These are phyloP conservation scores for Anhinga anhinga DNA, from an alignment of 2,113 vertebrate genomes.

Conservation along the genomic window DNA sequence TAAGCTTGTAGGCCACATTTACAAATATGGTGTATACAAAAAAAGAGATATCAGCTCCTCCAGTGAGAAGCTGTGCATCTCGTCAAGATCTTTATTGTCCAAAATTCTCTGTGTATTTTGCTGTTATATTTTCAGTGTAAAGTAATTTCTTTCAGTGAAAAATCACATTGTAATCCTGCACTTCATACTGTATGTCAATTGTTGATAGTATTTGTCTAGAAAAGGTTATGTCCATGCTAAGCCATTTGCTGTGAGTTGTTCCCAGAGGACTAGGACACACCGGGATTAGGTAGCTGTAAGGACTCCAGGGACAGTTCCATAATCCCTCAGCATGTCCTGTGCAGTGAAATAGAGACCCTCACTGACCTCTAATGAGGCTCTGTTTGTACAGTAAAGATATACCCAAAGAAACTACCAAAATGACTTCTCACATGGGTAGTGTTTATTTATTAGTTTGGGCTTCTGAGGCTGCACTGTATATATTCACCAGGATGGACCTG, in stretches of 20 bases:
- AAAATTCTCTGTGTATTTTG: not conserved
- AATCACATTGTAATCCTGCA: not conserved
- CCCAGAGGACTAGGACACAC: not conserved
- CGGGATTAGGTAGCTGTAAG: not conserved
- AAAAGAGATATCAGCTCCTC: not conserved
- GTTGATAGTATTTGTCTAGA: not conserved
- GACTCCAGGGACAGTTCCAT: not conserved
- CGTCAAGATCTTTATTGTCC: not conserved
- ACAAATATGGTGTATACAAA: not conserved
- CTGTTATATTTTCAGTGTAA: not conserved
- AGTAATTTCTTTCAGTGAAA: not conserved
- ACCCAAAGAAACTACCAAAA: not conserved
- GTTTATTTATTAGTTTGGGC: not conserved
- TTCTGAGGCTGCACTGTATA: not conserved
- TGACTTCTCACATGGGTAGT: not conserved
- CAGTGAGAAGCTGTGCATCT: not conserved
- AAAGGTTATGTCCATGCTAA: not conserved
- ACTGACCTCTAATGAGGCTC: rapidly evolving
- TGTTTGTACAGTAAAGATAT: not conserved
- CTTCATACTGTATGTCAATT: not conserved
- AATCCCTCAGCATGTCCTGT: not conserved
- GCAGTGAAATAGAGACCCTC: not conserved
- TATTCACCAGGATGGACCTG: not conserved
- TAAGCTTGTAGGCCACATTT: not conserved
- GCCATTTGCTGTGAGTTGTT: not conserved